A percentile compares a stretch with the other conserved stretches of the same genome.
phyloP scores from a whole-genome alignment of 2,113 vertebrate genomes.

The Galeopterus variegatus region DNA sequence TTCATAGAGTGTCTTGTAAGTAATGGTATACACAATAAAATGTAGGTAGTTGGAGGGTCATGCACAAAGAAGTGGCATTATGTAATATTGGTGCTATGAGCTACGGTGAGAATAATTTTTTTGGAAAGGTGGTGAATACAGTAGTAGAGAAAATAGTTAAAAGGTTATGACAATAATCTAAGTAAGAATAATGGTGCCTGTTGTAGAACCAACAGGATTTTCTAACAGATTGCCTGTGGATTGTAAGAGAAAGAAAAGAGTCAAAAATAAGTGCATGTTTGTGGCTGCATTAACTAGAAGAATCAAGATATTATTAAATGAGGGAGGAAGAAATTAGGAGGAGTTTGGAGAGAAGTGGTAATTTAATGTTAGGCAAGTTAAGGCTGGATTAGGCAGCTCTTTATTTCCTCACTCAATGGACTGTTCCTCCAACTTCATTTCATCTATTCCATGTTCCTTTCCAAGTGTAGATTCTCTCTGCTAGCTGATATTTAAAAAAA shows the following conservation, averaged over 20 bases:
- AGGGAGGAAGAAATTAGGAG: not conserved
- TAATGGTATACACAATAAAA: not conserved
- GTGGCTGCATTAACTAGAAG: not conserved
- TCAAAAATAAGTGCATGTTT: not conserved
- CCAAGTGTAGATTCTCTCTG: not conserved
- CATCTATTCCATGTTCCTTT: too few species aligned
- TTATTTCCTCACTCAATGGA: not conserved
- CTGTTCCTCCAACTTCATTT: not conserved
- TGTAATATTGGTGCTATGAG: not conserved
- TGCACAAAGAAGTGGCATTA: not conserved
- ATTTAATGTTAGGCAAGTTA: not conserved
- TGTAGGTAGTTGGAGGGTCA: not conserved
- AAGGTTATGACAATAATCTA: not conserved
- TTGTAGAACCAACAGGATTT: not conserved
- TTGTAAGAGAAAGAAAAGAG: not conserved
- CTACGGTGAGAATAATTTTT: not conserved
- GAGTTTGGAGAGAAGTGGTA: not conserved
- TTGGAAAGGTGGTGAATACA: not conserved
- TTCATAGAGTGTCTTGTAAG: not conserved
- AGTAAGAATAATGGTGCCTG: not conserved
- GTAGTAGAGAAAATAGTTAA: not conserved
- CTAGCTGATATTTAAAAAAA: not conserved
- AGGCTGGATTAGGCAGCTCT: too few species aligned
- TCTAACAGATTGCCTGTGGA: not conserved
- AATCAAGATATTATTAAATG: not conserved